A percentile compares a stretch with the other conserved stretches of the same genome.
These are phyloP conservation scores for Dendroctonus valens DNA, from an alignment of 1,140 invertebrate species.

Conservation along the genomic window DNA sequence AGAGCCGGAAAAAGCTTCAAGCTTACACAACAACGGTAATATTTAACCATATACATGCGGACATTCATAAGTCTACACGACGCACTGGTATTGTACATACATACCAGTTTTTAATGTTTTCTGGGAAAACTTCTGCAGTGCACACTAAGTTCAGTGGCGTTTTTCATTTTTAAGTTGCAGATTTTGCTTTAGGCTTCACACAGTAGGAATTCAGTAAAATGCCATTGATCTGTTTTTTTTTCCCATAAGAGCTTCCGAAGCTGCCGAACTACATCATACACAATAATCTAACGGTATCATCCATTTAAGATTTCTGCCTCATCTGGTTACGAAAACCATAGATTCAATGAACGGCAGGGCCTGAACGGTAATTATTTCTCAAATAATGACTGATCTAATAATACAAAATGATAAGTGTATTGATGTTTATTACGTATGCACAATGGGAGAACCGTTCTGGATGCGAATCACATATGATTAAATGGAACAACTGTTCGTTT, in stretches of 20 bases:
- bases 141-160: neutral
- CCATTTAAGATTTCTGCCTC: too few species aligned
- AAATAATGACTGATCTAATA: neutral
- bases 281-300: too few species aligned
- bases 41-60: neutral
- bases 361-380: neutral
- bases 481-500: too few species aligned
- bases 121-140: slow-evolving; percentile 4
- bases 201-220: too few species aligned
- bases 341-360: neutral
- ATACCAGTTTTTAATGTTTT: slow-evolving; percentile 5
- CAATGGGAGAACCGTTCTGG: neutral
- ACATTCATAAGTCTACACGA: slow-evolving; percentile 2
- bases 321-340: too few species aligned
- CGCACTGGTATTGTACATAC: slow-evolving; percentile 3
- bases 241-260: neutral
- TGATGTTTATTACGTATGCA: slow-evolving; percentile 1
- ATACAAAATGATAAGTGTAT: neutral
- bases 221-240: too few species aligned
- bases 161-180: too few species aligned
- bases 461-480: neutral
- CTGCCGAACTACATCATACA: neutral
- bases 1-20: too few species aligned
- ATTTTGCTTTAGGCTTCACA: too few species aligned
- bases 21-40: neutral